Evolutionary conservation across 1,140 invertebrate genomes (phyloP).

Genomic region (Temnothorax nylanderi): DNA sequence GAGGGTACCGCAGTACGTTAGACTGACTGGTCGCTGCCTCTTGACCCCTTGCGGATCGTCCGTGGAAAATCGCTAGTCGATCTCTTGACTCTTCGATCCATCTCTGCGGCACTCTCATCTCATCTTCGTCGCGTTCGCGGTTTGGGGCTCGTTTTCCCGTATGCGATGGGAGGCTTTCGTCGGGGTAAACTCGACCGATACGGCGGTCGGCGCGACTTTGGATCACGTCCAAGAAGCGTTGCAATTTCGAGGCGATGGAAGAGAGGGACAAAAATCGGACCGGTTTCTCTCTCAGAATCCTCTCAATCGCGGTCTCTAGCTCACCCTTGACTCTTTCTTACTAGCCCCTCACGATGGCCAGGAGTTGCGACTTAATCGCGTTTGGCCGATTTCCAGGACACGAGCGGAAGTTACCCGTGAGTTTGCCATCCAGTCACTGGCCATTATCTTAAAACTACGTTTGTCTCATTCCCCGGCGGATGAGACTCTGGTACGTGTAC

Average conservation of each 20-base stretch:
- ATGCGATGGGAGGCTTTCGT: constrained; percentile 39
- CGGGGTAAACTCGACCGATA: constrained; percentile 66
- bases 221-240: constrained; percentile 69
- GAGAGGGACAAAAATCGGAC: not conserved
- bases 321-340: constrained; percentile 62
- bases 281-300: constrained; percentile 28
- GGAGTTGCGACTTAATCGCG: constrained; percentile 81
- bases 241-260: constrained; percentile 59
- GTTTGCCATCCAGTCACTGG: constrained; percentile 60
- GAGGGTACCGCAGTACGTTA: constrained; percentile 39
- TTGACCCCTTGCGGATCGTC: constrained; percentile 49
- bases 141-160: constrained; percentile 68
- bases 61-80: constrained; percentile 72
- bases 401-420: constrained; percentile 66
- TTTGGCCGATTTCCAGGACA: constrained; percentile 82
- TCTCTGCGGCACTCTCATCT: not conserved
- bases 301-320: constrained; percentile 31
- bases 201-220: constrained; percentile 61
- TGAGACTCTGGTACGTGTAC: constrained; percentile 47
- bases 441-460: constrained; percentile 72
- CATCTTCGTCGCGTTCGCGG: constrained; percentile 48
- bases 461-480: constrained; percentile 69
- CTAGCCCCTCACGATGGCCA: constrained; percentile 10
- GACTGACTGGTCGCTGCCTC: not conserved
- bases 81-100: constrained; percentile 12